These are phyloP conservation scores for Matsumurasca onukii DNA, from an alignment of 1,140 invertebrate species.

Conservation along the genomic window DNA sequence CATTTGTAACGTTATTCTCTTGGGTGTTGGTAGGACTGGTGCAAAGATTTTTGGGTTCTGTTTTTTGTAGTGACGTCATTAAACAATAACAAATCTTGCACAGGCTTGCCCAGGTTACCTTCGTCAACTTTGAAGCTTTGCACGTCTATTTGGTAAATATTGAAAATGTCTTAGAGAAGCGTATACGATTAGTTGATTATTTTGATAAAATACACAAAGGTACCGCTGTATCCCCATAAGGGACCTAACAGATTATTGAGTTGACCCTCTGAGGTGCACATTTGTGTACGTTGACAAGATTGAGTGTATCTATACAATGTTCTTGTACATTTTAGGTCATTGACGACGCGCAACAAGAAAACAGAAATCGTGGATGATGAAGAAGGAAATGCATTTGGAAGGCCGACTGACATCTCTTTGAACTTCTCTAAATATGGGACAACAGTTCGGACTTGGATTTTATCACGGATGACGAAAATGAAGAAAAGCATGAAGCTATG, in stretches of 20 bases:
- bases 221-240: background rate
- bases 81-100: background rate
- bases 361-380: background rate
- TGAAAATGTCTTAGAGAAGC: background rate
- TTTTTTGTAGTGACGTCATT: background rate
- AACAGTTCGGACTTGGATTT: background rate
- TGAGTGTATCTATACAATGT: background rate
- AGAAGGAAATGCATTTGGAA: background rate
- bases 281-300: background rate
- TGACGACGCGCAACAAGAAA: background rate
- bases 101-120: background rate
- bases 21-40: background rate
- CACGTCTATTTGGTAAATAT: background rate
- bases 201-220: background rate
- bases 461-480: background rate
- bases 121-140: background rate
- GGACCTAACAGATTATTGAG: background rate
- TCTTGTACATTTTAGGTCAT: no score
- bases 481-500: background rate
- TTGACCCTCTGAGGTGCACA: background rate
- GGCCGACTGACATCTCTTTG: background rate
- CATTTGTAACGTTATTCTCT: background rate
- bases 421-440: background rate
- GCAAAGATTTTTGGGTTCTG: background rate
- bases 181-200: background rate